These are phyloP conservation scores for Chaitophorus viminalis DNA, from an alignment of 2,888 invertebrate genomes.

Conservation along the genomic window DNA sequence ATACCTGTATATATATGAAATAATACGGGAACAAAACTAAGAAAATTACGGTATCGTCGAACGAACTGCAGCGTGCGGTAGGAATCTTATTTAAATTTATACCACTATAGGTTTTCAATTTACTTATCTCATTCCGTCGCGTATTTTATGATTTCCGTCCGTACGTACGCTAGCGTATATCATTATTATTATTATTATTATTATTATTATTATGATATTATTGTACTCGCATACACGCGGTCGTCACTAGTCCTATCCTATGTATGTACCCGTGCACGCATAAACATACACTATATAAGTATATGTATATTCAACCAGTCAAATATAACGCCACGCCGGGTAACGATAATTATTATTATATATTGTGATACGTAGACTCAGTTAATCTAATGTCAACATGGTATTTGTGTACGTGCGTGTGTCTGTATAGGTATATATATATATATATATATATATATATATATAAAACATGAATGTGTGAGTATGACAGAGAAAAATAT, in stretches of 20 bases:
- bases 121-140: background rate
- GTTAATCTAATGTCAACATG: conserved; percentile 14
- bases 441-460: no score
- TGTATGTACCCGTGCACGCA: background rate
- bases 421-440: no score
- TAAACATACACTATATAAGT: no score
- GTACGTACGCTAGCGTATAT: no score
- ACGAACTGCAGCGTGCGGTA: background rate
- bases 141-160: background rate
- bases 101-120: background rate
- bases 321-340: background rate
- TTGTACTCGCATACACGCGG: background rate
- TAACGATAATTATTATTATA: background rate
- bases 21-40: background rate
- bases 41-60: background rate
- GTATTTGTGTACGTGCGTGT: background rate
- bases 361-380: background rate
- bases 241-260: no score
- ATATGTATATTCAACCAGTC: background rate
- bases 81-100: conserved; percentile 1
- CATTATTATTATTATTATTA: no score
- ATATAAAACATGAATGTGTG: no score
- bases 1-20: no score
- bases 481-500: no score
- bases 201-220: no score